phyloP scores from a whole-genome alignment of 2,113 vertebrate species.

The Ibidorhyncha struthersii region DNA sequence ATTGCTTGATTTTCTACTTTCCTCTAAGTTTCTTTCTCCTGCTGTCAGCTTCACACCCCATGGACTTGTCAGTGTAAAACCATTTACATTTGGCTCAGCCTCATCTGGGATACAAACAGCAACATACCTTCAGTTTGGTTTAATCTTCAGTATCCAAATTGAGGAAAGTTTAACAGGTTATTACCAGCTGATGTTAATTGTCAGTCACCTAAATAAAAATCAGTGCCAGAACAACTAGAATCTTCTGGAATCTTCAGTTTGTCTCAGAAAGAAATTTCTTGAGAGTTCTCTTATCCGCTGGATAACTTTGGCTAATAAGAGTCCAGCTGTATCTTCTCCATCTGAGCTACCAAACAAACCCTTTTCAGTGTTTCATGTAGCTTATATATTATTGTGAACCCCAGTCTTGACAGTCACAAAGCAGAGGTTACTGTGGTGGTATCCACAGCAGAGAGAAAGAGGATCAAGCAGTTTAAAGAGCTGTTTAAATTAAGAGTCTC shows the following conservation, averaged over 20 bases:
- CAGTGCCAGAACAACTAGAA: neutral
- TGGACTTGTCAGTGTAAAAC: neutral
- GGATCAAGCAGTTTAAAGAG: neutral
- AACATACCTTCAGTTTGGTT: neutral
- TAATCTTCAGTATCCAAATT: neutral
- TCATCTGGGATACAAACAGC: neutral
- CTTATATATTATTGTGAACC: neutral
- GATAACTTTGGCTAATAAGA: neutral
- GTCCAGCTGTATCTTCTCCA: neutral
- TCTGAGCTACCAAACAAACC: neutral
- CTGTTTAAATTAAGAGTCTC: neutral
- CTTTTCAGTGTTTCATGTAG: neutral
- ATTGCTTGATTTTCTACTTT: neutral
- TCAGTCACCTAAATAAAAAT: neutral
- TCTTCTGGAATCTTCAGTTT: neutral
- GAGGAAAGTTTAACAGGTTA: neutral
- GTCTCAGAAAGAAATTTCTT: neutral
- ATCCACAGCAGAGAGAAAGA: neutral
- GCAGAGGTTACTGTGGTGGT: neutral
- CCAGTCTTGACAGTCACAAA: neutral
- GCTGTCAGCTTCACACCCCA: neutral
- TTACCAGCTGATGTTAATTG: neutral
- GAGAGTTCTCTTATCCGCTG: neutral
- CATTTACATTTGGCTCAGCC: neutral
- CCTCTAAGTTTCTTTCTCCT: neutral